A percentile compares a stretch with the other conserved stretches of the same genome.
Evolutionary conservation across 2,888 invertebrate species (phyloP).

Genomic region (Drosophila yooni): DNA sequence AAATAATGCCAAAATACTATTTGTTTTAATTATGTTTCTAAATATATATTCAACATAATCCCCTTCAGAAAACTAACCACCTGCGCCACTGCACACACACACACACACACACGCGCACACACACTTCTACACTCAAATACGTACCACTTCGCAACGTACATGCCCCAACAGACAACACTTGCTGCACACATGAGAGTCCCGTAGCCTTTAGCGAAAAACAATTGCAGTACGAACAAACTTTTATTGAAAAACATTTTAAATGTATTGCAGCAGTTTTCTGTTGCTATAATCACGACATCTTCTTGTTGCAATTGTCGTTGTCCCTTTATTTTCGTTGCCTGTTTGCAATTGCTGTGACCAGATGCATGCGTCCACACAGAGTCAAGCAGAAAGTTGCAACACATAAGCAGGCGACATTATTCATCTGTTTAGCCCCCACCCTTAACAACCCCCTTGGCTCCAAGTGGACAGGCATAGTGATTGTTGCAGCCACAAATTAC

Average conservation of each 20-base stretch:
- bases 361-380: constrained; percentile 16
- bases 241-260: constrained; percentile 80
- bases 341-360: constrained; percentile 35
- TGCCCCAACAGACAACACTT: constrained; percentile 9
- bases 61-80: neutral
- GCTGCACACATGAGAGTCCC: constrained; percentile 19
- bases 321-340: constrained; percentile 27
- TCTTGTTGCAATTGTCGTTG: constrained; percentile 35
- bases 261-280: constrained; percentile 62
- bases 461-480: constrained; percentile 18
- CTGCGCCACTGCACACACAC: neutral
- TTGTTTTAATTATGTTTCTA: neutral
- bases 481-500: constrained; percentile 21
- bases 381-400: constrained; percentile 50
- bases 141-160: neutral
- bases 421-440: constrained; percentile 45
- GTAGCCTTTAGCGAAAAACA: constrained; percentile 58
- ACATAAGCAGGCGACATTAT: constrained; percentile 55
- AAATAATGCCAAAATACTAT: neutral
- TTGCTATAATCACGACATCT: constrained; percentile 45
- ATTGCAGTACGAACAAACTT: constrained; percentile 71
- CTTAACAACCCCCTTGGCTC: neutral
- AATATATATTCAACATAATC: neutral
- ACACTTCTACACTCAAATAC: constrained; percentile 1
- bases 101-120: constrained; percentile 7